These are phyloP conservation scores for Neolamprologus sp. DNA, from an alignment of 2,113 vertebrate species.

Conservation along the genomic window DNA sequence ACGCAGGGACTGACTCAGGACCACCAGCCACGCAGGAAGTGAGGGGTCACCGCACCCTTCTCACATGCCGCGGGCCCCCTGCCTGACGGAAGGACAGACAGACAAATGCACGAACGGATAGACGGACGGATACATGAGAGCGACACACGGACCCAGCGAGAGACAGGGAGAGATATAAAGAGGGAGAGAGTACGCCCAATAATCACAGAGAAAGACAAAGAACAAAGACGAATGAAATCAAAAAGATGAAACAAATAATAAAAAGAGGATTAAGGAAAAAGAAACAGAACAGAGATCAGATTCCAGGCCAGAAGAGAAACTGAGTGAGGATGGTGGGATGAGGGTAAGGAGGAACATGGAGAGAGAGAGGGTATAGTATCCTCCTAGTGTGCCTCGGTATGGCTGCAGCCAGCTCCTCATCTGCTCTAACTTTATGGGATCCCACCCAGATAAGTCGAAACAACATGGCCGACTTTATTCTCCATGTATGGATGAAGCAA, in stretches of 20 bases:
- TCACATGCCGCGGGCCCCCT: not conserved
- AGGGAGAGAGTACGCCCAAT: constrained; percentile 46
- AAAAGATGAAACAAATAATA: constrained; percentile 44
- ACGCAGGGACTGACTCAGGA: constrained; percentile 63
- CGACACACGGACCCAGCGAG: constrained; percentile 66
- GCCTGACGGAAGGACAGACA: constrained; percentile 47
- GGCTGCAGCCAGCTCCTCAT: not conserved
- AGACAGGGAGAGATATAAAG: constrained; percentile 62
- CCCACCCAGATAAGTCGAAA: not conserved
- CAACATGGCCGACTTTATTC: not conserved
- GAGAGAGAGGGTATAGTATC: not conserved
- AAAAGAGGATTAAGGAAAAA: constrained; percentile 12
- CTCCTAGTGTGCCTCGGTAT: constrained; percentile 8
- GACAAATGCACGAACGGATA: constrained; percentile 35
- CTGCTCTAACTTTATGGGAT: not conserved
- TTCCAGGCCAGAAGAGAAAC: constrained; percentile 70
- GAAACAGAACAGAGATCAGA: constrained; percentile 68
- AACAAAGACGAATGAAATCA: constrained; percentile 11
- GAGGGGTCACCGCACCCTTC: constrained; percentile 54
- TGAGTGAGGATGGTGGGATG: constrained; percentile 66
- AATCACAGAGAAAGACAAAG: constrained; percentile 27
- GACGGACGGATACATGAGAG: constrained; percentile 60
- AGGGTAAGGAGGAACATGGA: constrained; percentile 21
- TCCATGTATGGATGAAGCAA: not conserved
- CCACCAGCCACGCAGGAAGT: constrained; percentile 75